These are phyloP conservation scores for Acleris holmiana DNA, from an alignment of 2,888 invertebrate genomes.

Conservation along the genomic window DNA sequence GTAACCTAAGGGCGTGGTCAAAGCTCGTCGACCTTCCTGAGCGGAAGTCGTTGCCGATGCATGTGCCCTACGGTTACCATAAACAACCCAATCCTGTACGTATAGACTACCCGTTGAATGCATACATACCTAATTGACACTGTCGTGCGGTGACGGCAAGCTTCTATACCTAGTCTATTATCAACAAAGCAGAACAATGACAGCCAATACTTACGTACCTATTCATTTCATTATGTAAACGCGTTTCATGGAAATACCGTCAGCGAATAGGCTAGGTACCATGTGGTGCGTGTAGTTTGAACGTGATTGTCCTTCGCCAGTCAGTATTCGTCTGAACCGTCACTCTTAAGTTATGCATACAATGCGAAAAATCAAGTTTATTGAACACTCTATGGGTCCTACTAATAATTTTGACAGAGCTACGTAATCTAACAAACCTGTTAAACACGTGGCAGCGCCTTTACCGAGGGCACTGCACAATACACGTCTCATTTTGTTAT, in stretches of 20 bases:
- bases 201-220: slow-evolving; percentile 20
- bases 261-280: background rate
- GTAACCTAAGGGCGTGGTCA: slow-evolving; percentile 39
- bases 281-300: background rate
- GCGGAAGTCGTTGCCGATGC: slow-evolving; percentile 39
- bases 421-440: slow-evolving; percentile 67
- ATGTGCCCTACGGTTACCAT: slow-evolving; percentile 38
- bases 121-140: slow-evolving; percentile 37
- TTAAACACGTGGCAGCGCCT: slow-evolving; percentile 72
- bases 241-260: slow-evolving; percentile 26
- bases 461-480: slow-evolving; percentile 62
- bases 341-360: too few species aligned
- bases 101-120: slow-evolving; percentile 30
- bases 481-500: slow-evolving; percentile 69
- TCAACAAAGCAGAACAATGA: slow-evolving; percentile 32
- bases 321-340: too few species aligned
- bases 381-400: slow-evolving; percentile 2
- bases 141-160: slow-evolving; percentile 25
- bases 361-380: background rate
- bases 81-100: slow-evolving; percentile 34
- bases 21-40: slow-evolving; percentile 41
- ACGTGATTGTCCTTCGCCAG: background rate
- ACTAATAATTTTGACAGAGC: slow-evolving; percentile 43
- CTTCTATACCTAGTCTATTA: slow-evolving; percentile 20
- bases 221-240: slow-evolving; percentile 23